Evolutionary conservation across 2,113 vertebrate species (phyloP).

Genomic region (Lepus europaeus): DNA sequence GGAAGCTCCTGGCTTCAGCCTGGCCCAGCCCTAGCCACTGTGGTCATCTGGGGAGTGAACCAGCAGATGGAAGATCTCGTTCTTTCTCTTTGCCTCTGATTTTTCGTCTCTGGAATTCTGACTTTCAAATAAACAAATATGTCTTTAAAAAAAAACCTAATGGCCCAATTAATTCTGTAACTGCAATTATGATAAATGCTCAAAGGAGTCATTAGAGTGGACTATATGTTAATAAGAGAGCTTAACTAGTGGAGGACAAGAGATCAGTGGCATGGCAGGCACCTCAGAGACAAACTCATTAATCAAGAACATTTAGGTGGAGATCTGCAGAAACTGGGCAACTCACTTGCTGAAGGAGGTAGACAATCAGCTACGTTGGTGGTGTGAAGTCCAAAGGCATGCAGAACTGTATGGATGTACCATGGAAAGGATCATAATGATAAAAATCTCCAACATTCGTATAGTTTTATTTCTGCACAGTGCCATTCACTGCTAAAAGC

Average conservation of each 20-base stretch:
- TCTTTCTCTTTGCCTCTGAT: too few relatives aligned
- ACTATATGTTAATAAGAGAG: not conserved
- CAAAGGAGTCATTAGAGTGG: not conserved
- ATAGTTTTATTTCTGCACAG: not conserved
- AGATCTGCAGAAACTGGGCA: not conserved
- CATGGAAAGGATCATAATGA: too few relatives aligned
- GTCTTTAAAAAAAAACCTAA: not conserved
- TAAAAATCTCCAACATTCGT: not conserved
- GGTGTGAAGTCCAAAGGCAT: not conserved
- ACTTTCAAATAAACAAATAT: too few relatives aligned
- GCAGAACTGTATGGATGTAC: not conserved
- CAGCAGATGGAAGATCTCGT: too few relatives aligned
- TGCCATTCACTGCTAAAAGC: not conserved
- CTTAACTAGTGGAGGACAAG: not conserved
- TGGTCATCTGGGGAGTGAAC: too few relatives aligned
- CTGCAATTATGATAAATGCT: conserved; percentile 7
- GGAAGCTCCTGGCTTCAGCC: too few relatives aligned
- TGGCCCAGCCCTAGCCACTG: too few relatives aligned
- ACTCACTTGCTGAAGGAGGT: not conserved
- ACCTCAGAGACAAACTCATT: not conserved
- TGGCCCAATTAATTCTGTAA: conserved; percentile 9
- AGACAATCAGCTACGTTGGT: not conserved
- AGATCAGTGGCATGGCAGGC: fast-evolving
- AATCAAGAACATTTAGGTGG: not conserved
- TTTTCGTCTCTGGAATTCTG: too few relatives aligned